Evolutionary conservation across 2,113 vertebrate genomes (phyloP).

Genomic region (Pelecanus crispus): DNA sequence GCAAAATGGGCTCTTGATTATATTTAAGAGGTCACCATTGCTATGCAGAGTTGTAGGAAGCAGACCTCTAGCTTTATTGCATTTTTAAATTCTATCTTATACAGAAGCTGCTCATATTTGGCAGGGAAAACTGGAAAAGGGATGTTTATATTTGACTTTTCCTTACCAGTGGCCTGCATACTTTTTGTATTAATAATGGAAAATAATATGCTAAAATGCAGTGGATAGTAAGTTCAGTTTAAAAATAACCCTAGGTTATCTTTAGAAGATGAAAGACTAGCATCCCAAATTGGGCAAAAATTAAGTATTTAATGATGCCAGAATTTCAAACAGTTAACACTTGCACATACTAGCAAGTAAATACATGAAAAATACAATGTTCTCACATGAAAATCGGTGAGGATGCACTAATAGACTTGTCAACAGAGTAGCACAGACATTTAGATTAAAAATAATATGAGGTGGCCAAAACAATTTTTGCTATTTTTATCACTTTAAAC

Average conservation of each 20-base stretch:
- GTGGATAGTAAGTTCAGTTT: constrained; percentile 48
- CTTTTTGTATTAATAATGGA: constrained; percentile 45
- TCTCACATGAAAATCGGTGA: constrained; percentile 50
- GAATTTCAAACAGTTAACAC: constrained; percentile 53
- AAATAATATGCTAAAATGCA: constrained; percentile 54
- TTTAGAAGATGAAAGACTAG: constrained; percentile 35
- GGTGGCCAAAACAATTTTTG: background rate
- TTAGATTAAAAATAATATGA: constrained; percentile 38
- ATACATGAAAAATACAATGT: constrained; percentile 26
- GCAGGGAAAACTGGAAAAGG: constrained; percentile 56
- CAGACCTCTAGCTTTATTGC: constrained; percentile 67
- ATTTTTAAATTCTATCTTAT: constrained; percentile 73
- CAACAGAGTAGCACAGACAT: constrained; percentile 45
- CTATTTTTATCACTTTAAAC: constrained; percentile 39
- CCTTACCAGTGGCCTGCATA: constrained; percentile 9
- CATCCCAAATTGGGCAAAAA: constrained; percentile 9
- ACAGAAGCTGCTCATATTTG: constrained; percentile 62
- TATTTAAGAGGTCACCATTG: constrained; percentile 75
- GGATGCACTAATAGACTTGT: constrained; percentile 55
- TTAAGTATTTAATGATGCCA: background rate
- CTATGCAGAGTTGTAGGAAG: constrained; percentile 73
- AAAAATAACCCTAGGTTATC: constrained; percentile 66
- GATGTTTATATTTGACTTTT: constrained; percentile 49
- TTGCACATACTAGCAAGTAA: constrained; percentile 12
- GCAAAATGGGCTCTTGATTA: constrained; percentile 78